Base-by-base conservation (phyloP, 2,113 vertebrate species). In the Rhadina sibilatrix region DNA sequence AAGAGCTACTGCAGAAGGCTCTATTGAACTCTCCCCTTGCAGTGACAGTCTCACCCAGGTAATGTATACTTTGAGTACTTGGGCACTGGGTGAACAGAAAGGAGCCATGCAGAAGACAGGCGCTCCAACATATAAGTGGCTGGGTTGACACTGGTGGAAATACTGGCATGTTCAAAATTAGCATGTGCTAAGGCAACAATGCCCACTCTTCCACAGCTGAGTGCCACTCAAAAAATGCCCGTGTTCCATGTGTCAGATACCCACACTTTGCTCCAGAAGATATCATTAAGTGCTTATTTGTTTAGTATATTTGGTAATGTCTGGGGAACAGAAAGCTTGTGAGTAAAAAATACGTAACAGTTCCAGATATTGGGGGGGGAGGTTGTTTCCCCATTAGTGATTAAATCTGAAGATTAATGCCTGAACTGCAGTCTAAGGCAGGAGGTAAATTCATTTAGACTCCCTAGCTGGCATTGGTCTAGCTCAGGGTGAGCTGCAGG, bases 31-130 rank as follows among this genome's bases (percentile, higher is more conserved):
- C 42, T 98, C 98, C 25, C 98, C 98, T 9, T 99, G 99, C 97
- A 98, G 94, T 35, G 98, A 98, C 83, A 98, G 97, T 27, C 96
- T 97, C 68, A 98, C 96, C 71, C 98, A 99, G 98, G 98, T 99
- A 98, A 75, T 33, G 70, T 24, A 16, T 21, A 4, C 19, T 70
- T 77, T 7, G n/a, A n/a, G 14, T 38, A 11, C 6, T 10, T 1
- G 27, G 27, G 57, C 68, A 68, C 28, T n/a, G 42, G 56, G 33
- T n/a, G n/a, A n/a, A n/a, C 44, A 70, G 33, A 31, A 87, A 49
- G 56, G 53, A 71, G 44, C 52, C 28, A 18, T 37, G 22, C n/a
- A 49, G 78, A 69, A 72, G 37, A 52, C 57, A 56, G 25, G 35
- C 28, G 25, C 46, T 65, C 63, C 77, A 66, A 10, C 12, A 8